Evolutionary conservation across 2,797 vertebrate genomes (phyloP), one percentile per base, ranked within the genome.

Genomic region (Etheostoma nigrum): DNA sequence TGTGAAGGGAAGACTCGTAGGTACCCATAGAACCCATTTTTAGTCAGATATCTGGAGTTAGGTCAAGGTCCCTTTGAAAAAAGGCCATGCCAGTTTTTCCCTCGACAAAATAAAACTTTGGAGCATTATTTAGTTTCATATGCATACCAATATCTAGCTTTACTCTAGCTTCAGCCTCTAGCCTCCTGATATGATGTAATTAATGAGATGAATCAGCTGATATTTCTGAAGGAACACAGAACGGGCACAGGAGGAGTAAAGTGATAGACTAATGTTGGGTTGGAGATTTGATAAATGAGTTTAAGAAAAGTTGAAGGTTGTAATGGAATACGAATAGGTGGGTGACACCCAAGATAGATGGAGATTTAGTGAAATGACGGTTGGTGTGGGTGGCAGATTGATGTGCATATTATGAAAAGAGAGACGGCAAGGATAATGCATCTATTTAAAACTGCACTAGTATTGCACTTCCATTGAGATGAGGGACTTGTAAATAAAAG

Each of bases 141-240:
- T 40, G 36, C n/a, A 40, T 8, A 40, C 36, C 36, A 40, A 40
- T 40, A 40, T 40, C 10, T 40, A 40, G 36, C 36, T 40, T 40
- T 40, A 40, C 36, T 40, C 36, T 40, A 40, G 36, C 36, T 40
- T 40, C 10, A 40, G 30, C 30, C 30, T 30, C 30, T 30, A 40
- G 36, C 36, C 36, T 40, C 36, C 36, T 40, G 36, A 40, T 40
- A 40, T 40, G 9, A 40, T 40, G 68, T 61, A 67, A 83, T 77
- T n/a, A 47, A 30, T 30, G 51, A 72, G 51, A 68, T 30, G 15
- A 80, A 75, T 70, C 52, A 65, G 55, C 48, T 70, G 65, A 74
- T 68, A 75, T 70, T 54, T 45, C 30, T 53, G 33, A 36, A 40
- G 10, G 36, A 11, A 40, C 3, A 40, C 3, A 40, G 33, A 76